phyloP scores from a whole-genome alignment of 1,140 invertebrate species.

The Myzus persicae region DNA sequence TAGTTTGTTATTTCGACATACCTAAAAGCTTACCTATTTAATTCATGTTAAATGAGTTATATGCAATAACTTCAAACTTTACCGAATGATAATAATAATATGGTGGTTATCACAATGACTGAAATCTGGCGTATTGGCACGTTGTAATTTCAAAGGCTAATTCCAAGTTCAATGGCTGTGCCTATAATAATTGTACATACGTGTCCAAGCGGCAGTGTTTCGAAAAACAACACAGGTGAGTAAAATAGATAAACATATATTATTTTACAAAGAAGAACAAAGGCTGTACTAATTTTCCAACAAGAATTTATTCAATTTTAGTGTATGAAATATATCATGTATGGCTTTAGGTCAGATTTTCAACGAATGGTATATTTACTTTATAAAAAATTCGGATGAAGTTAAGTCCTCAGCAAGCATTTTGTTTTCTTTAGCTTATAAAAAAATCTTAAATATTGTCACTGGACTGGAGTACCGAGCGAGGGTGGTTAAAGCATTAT shows the following conservation, averaged over 20 bases:
- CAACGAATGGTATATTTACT: neutral
- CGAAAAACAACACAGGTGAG: neutral
- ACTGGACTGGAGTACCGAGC: neutral
- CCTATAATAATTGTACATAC: neutral
- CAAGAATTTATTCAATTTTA: neutral
- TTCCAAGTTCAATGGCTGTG: neutral
- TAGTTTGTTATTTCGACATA: neutral
- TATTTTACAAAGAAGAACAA: neutral
- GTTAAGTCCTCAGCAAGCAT: neutral
- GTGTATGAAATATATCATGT: neutral
- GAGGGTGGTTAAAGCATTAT: neutral
- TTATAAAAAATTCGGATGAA: neutral
- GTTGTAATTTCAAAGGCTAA: neutral
- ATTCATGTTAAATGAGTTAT: neutral
- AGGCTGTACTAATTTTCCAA: neutral
- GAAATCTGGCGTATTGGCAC: neutral
- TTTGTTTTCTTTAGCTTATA: neutral
- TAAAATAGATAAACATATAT: neutral
- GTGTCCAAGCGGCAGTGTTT: neutral
- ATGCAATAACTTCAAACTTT: neutral
- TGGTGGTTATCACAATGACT: too few relatives aligned
- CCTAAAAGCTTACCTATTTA: neutral
- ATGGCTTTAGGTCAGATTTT: neutral
- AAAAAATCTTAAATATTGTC: slow-evolving; percentile 14
- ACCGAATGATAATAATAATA: neutral